A percentile compares a stretch with the other conserved stretches of the same genome.
phyloP scores from a whole-genome alignment of 1,140 invertebrate species.

The Chionoecetes opilio region DNA sequence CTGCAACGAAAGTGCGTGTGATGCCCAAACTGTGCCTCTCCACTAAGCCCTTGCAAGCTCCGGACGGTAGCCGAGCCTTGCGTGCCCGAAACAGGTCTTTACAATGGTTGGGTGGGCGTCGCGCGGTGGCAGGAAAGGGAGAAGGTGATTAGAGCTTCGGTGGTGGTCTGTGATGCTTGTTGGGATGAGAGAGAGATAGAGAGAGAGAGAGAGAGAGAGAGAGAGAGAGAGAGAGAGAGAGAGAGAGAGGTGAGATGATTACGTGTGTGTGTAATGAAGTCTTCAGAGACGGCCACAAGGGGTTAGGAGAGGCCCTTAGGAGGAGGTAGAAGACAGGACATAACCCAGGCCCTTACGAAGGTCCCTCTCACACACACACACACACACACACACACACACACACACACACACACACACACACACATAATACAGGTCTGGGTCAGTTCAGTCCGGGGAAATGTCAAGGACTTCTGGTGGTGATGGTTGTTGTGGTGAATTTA shows the following conservation, averaged over 20 bases:
- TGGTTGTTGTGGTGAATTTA: no score
- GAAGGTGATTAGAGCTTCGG: background rate
- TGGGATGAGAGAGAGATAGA: background rate
- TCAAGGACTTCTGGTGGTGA: background rate
- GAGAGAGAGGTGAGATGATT: background rate
- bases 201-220: slow-evolving; percentile 47
- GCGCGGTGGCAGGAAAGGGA: slow-evolving; percentile 14
- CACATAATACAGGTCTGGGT: background rate
- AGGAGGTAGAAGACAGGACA: background rate
- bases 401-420: background rate
- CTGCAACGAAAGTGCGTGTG: background rate
- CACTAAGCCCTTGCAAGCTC: background rate
- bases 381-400: background rate
- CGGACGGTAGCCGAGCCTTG: background rate
- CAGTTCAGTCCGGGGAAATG: background rate
- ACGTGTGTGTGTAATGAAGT: background rate
- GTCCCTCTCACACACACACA: no score
- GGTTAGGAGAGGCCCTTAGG: background rate
- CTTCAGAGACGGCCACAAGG: background rate
- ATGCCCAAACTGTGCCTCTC: background rate
- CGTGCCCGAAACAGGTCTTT: background rate
- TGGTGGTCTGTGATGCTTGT: background rate
- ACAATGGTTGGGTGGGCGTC: background rate
- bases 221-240: slow-evolving; percentile 12
- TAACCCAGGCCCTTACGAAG: no score